These are phyloP conservation scores for Brachionus calyciflorus DNA, from an alignment of 1,140 invertebrate species.

Conservation along the genomic window DNA sequence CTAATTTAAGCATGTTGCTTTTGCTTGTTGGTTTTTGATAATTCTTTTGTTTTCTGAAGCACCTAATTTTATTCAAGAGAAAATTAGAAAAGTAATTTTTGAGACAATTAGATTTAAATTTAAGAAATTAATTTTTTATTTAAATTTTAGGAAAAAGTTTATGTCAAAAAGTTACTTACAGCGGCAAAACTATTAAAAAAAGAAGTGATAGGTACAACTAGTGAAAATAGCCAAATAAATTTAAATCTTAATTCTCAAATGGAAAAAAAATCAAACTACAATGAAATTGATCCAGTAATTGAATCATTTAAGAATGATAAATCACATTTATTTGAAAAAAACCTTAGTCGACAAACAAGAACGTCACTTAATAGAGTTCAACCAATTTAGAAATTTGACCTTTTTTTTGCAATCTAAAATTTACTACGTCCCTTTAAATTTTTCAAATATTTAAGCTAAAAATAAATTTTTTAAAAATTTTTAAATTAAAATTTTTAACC, in stretches of 20 bases:
- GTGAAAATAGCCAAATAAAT: no score
- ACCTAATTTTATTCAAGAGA: not conserved
- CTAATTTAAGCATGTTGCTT: conserved; percentile 13
- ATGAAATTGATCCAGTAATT: no score
- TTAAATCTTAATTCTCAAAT: no score
- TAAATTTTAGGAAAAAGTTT: not conserved
- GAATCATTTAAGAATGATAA: no score
- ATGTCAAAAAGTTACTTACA: not conserved
- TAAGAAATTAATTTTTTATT: not conserved
- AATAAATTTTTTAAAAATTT: not conserved
- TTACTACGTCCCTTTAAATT: no score
- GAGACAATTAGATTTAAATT: not conserved
- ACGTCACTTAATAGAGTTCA: no score
- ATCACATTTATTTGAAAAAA: no score
- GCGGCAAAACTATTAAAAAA: not conserved
- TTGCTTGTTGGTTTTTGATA: conserved; percentile 14
- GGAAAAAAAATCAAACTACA: no score
- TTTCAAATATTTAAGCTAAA: not conserved
- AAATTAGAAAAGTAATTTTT: conserved; percentile 3
- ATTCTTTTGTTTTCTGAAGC: not conserved
- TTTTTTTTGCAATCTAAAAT: no score
- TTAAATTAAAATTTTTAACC: not conserved
- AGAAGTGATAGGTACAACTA: not conserved
- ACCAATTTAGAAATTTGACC: no score
- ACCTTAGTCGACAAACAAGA: no score